phyloP scores from a whole-genome alignment of 2,888 invertebrate species.

The Nebria salina region DNA sequence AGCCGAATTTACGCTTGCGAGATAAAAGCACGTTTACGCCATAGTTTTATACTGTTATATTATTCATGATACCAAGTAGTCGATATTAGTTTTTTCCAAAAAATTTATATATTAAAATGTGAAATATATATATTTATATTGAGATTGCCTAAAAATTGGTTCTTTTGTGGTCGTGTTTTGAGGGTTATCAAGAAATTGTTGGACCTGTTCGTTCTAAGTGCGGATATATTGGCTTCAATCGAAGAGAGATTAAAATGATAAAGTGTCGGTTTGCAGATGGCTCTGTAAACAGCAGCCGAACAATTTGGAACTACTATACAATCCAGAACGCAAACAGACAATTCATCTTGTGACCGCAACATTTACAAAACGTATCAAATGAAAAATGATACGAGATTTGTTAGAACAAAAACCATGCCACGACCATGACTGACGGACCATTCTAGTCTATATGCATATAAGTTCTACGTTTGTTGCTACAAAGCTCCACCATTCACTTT shows the following conservation, averaged over 20 bases:
- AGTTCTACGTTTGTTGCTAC: not conserved
- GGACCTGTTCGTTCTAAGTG: not conserved
- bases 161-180: not conserved
- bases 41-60: conserved; percentile 3
- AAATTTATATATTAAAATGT: too few species aligned
- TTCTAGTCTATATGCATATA: not conserved
- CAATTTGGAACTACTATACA: conserved; percentile 13
- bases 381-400: conserved; percentile 12
- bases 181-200: not conserved
- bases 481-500: too few species aligned
- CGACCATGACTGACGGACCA: not conserved
- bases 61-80: not conserved
- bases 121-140: too few species aligned
- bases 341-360: conserved; percentile 40
- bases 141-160: not conserved
- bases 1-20: conserved; percentile 29
- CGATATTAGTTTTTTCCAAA: not conserved
- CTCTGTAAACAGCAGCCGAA: conserved; percentile 26
- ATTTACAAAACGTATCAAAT: conserved; percentile 12
- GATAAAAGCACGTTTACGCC: conserved; percentile 40
- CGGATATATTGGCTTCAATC: not conserved
- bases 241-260: conserved; percentile 41
- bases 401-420: not conserved
- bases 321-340: conserved; percentile 40
- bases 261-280: conserved; percentile 43